phyloP scores from a whole-genome alignment of 1,140 invertebrate genomes.

The Rhopalosiphum maidis region DNA sequence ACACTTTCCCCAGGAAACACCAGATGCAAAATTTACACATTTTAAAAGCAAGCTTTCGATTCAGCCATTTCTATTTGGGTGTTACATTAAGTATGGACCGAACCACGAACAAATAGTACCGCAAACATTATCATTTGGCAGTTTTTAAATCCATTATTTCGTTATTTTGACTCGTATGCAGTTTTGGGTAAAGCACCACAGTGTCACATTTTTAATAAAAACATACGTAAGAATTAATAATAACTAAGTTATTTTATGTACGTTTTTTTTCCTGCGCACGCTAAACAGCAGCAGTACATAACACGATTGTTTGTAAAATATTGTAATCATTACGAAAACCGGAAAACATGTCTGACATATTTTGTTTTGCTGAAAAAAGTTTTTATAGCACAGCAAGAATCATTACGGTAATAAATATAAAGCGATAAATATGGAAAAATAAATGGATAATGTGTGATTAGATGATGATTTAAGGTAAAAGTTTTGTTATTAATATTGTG shows the following conservation, averaged over 20 bases:
- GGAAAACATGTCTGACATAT: background rate
- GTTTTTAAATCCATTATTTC: background rate
- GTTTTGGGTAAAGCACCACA: background rate
- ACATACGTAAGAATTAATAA: background rate
- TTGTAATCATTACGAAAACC: background rate
- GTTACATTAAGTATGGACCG: background rate
- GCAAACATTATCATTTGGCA: background rate
- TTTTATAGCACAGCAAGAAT: constrained; percentile 22
- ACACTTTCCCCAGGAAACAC: background rate
- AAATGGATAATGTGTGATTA: constrained; percentile 18
- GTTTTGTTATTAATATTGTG: constrained; percentile 38
- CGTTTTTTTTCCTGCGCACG: background rate
- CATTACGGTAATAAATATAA: background rate
- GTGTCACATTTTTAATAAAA: background rate
- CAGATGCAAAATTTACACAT: constrained; percentile 22
- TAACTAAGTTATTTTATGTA: background rate
- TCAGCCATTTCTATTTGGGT: background rate
- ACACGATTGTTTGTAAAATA: background rate
- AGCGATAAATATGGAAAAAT: background rate
- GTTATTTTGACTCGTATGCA: background rate
- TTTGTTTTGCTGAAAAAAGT: background rate
- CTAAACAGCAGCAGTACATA: background rate
- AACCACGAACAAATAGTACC: background rate
- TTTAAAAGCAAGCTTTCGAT: background rate
- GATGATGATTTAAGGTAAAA: constrained; percentile 46